Conservation (phyloP, 2,888 invertebrate species). For the Cryptophagus acutangulus region DNA sequence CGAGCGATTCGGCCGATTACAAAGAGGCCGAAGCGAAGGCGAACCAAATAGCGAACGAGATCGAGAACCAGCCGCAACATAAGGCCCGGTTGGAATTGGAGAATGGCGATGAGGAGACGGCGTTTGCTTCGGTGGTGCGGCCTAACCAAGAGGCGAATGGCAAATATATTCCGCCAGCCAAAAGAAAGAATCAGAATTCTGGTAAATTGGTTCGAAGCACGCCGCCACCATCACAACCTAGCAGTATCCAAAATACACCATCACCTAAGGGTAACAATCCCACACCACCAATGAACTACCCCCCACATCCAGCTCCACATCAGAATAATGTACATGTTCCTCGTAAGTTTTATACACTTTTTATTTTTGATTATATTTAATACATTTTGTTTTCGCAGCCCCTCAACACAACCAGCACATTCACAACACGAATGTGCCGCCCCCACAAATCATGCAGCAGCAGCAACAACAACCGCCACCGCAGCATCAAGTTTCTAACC, state of each 20-base stretch:
- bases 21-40: constrained; percentile 80
- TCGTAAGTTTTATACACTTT: not conserved
- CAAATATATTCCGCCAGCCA: constrained; percentile 75
- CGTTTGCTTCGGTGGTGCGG: constrained; percentile 79
- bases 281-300: constrained; percentile 31
- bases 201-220: constrained; percentile 65
- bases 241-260: constrained; percentile 43
- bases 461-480: constrained; percentile 24
- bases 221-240: constrained; percentile 49
- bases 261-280: constrained; percentile 34
- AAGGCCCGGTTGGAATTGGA: constrained; percentile 79
- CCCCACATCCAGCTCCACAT: constrained; percentile 31
- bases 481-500: constrained; percentile 9
- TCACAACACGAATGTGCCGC: constrained; percentile 16
- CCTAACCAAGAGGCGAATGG: constrained; percentile 49
- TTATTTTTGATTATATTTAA: not conserved
- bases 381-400: too few species aligned
- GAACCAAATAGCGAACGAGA: constrained; percentile 85
- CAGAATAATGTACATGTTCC: constrained; percentile 27
- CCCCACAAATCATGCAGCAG: constrained; percentile 15
- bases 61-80: constrained; percentile 78
- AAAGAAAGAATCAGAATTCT: constrained; percentile 63
- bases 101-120: constrained; percentile 88
- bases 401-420: constrained; percentile 5
- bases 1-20: constrained; percentile 82